Percentiles rank a stretch among this genome's conserved stretches.
phyloP scores from a whole-genome alignment of 2,113 vertebrate genomes.

The Meriones unguiculatus region DNA sequence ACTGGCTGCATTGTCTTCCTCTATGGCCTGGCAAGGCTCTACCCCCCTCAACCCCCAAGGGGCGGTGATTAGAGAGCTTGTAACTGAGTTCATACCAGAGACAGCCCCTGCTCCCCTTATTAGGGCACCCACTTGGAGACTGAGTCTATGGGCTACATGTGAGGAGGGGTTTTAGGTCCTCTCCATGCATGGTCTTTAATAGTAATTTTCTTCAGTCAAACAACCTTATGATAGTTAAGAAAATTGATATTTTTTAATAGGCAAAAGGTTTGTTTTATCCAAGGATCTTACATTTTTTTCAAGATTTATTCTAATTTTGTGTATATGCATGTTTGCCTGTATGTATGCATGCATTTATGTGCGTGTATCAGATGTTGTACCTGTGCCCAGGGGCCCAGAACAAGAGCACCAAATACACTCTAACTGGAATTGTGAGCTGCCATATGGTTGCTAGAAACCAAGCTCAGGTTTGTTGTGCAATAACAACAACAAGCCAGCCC shows the following conservation, averaged over 20 bases:
- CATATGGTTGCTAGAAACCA: not conserved
- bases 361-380: not conserved
- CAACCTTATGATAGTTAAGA: not conserved
- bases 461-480: too few relatives aligned
- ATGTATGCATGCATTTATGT: not conserved
- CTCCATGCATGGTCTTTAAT: not conserved
- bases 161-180: too few relatives aligned
- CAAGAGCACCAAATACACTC: not conserved
- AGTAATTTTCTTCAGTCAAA: conserved; percentile 4
- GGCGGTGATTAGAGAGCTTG: too few relatives aligned
- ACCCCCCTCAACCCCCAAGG: too few relatives aligned
- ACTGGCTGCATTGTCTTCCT: too few relatives aligned
- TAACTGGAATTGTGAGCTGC: not conserved
- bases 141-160: too few relatives aligned
- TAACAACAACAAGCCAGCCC: not conserved
- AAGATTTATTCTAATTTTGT: not conserved
- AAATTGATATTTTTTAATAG: not conserved
- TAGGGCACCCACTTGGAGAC: too few relatives aligned
- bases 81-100: too few relatives aligned
- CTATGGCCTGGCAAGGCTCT: too few relatives aligned
- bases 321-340: not conserved
- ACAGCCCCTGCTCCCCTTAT: too few relatives aligned
- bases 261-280: not conserved
- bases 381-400: not conserved
- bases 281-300: not conserved